Evolutionary conservation across 1,140 invertebrate genomes (phyloP).

Genomic region (Drosophila repleta): DNA sequence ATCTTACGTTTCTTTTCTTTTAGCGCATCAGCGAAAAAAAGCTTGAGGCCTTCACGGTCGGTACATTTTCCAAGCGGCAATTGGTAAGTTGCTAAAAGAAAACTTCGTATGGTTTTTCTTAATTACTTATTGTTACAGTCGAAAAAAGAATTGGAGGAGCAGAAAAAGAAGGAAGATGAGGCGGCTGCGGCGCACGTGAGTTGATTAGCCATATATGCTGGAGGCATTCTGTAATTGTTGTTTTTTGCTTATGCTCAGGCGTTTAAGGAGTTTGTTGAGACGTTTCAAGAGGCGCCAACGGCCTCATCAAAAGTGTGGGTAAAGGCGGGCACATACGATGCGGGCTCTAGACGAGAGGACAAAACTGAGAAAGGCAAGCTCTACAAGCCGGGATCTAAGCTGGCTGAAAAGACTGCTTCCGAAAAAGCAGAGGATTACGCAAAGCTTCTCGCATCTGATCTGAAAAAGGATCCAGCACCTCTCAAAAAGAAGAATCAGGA

Average conservation of each 20-base stretch:
- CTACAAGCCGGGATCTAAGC: slow-evolving; percentile 95
- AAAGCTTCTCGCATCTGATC: slow-evolving; percentile 87
- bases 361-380: slow-evolving; percentile 95
- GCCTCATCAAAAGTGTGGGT: slow-evolving; percentile 95
- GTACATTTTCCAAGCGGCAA: slow-evolving; percentile 89
- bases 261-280: slow-evolving; percentile 98
- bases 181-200: slow-evolving; percentile 89
- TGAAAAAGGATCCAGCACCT: slow-evolving; percentile 84
- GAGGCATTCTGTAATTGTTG: background rate
- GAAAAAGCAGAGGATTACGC: slow-evolving; percentile 89
- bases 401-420: slow-evolving; percentile 85
- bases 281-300: slow-evolving; percentile 94
- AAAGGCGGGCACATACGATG: slow-evolving; percentile 98
- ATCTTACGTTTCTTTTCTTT: background rate
- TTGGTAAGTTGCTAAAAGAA: slow-evolving; percentile 59
- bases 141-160: slow-evolving; percentile 94
- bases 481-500: slow-evolving; percentile 92
- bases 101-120: background rate
- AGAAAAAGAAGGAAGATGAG: slow-evolving; percentile 94
- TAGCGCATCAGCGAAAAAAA: slow-evolving; percentile 90
- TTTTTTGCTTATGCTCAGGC: slow-evolving; percentile 85
- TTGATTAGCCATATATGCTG: background rate
- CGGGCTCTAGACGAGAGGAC: slow-evolving; percentile 95
- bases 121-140: slow-evolving; percentile 85
- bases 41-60: slow-evolving; percentile 92